These are phyloP conservation scores for Coendou prehensilis DNA, from an alignment of 2,797 vertebrate genomes.

Conservation along the genomic window DNA sequence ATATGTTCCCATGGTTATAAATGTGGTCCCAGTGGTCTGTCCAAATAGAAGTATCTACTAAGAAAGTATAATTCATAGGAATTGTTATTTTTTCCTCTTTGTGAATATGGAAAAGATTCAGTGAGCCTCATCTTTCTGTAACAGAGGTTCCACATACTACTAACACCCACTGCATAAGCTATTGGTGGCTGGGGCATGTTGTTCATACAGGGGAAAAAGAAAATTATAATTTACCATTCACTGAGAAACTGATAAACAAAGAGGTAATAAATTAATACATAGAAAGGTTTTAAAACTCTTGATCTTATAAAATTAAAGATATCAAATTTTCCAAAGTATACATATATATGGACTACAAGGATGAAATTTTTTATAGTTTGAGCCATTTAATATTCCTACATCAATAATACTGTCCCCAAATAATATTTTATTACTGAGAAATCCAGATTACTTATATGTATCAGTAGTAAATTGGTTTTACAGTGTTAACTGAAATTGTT, in stretches of 20 bases:
- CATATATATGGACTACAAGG: not conserved
- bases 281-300: not conserved
- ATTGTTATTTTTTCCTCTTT: not conserved
- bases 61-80: not conserved
- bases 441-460: not conserved
- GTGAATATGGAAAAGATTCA: not conserved
- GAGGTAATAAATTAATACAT: not conserved
- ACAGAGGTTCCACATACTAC: not conserved
- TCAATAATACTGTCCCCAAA: not conserved
- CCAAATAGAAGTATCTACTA: not conserved
- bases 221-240: not conserved
- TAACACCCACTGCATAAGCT: not conserved
- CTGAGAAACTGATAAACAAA: not conserved
- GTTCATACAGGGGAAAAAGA: not conserved
- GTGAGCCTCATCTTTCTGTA: not conserved
- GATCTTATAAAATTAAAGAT: not conserved
- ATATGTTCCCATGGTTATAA: conserved; percentile 34
- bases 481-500: not conserved
- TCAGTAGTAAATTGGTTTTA: not conserved
- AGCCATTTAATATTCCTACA: not conserved
- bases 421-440: not conserved
- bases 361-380: not conserved
- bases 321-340: not conserved
- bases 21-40: not conserved
- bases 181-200: not conserved